phyloP scores from a whole-genome alignment of 2,113 vertebrate genomes.

The Rhagologus leucostigma region DNA sequence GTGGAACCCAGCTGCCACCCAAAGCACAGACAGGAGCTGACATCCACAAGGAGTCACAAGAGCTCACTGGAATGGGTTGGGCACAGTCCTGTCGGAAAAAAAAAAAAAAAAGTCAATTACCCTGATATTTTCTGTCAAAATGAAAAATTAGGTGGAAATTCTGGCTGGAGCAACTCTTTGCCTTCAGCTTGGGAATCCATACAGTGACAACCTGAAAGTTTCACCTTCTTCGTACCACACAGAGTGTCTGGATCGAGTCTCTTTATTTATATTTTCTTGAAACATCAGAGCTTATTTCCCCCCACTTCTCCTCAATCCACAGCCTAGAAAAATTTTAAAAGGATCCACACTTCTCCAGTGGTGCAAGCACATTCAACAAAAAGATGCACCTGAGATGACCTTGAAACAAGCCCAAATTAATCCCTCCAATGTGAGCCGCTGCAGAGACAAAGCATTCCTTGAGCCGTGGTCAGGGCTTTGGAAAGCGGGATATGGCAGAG shows the following conservation, averaged over 20 bases:
- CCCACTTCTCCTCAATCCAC: not conserved
- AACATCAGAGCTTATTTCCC: not conserved
- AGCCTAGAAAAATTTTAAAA: not conserved
- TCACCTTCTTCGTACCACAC: not conserved
- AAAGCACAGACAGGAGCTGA: not conserved
- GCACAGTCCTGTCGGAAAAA: not conserved
- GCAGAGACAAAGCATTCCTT: not conserved
- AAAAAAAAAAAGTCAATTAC: no score
- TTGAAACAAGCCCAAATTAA: not conserved
- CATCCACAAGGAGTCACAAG: not conserved
- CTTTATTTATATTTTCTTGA: not conserved
- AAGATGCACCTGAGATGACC: not conserved
- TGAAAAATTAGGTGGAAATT: not conserved
- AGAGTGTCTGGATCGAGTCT: accelerated
- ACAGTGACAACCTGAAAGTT: not conserved
- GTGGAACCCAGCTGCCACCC: not conserved
- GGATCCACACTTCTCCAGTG: not conserved
- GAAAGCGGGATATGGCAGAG: accelerated
- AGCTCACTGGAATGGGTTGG: not conserved
- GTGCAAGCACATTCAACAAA: not conserved
- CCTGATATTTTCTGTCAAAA: not conserved
- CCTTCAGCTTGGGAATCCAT: not conserved
- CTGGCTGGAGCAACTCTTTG: not conserved
- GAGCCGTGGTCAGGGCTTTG: not conserved
- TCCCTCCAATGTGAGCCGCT: accelerated